Evolutionary conservation across 2,113 vertebrate species (phyloP).

Genomic region (Tetrao urogallus): DNA sequence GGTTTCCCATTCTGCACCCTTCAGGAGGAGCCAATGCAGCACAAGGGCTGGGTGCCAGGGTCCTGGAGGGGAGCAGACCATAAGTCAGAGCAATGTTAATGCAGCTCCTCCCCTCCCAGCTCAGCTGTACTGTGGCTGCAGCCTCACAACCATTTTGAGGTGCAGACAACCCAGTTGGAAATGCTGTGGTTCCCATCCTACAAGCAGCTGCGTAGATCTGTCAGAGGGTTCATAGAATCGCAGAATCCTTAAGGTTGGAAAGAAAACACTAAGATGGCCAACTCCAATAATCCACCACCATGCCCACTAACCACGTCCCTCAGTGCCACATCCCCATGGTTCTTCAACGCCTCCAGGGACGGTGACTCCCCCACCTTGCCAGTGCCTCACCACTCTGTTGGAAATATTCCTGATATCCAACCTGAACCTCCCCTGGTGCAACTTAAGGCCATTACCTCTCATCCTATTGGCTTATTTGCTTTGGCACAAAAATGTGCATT

Average conservation of each 20-base stretch:
- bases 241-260: too few species aligned
- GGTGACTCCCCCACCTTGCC: too few species aligned
- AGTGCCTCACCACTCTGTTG: too few species aligned
- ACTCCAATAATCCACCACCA: too few species aligned
- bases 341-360: too few species aligned
- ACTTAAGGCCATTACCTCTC: too few species aligned
- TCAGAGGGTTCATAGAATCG: neutral
- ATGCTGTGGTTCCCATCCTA: neutral
- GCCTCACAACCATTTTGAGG: neutral
- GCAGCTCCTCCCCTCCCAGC: neutral
- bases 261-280: too few species aligned
- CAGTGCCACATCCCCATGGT: too few species aligned
- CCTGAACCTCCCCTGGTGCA: too few species aligned
- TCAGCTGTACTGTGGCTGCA: neutral
- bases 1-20: slow-evolving; percentile 20
- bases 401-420: too few species aligned
- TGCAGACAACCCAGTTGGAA: too few species aligned
- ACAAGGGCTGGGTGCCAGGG: neutral
- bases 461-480: neutral
- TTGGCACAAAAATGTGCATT: neutral
- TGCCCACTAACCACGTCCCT: too few species aligned
- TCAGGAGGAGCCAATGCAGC: neutral
- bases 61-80: neutral
- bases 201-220: neutral
- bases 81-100: neutral